Evolutionary conservation across 2,113 vertebrate genomes (phyloP).

Genomic region (Thalassarche chlororhynchos): DNA sequence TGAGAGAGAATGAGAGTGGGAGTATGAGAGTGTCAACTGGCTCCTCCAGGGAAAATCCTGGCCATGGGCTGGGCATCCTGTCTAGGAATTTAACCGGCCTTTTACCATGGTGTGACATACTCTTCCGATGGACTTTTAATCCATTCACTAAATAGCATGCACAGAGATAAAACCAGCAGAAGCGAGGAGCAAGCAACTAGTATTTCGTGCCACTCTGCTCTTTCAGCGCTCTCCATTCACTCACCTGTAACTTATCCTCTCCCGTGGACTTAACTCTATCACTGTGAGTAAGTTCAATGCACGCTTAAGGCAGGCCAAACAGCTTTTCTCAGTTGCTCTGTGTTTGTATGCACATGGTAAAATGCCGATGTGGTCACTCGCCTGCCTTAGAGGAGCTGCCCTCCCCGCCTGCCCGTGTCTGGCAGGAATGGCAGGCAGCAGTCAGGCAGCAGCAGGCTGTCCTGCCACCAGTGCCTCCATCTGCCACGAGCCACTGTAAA

Average conservation of each 20-base stretch:
- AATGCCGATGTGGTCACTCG: background rate
- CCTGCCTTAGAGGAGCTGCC: background rate
- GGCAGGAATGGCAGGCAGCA: background rate
- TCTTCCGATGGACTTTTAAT: background rate
- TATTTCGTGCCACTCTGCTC: background rate
- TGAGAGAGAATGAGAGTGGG: background rate
- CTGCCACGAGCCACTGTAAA: background rate
- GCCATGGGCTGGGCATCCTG: background rate
- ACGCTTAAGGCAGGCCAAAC: background rate
- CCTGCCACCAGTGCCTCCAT: background rate
- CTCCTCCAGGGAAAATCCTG: background rate
- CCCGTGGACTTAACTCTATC: background rate
- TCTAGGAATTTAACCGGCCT: background rate
- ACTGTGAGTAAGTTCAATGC: background rate
- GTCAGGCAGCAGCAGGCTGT: background rate
- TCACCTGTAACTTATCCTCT: background rate
- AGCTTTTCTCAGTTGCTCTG: background rate
- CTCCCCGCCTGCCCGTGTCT: rapidly evolving
- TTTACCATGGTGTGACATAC: background rate
- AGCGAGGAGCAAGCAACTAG: background rate
- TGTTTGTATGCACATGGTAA: background rate
- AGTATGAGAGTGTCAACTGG: background rate
- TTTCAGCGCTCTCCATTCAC: background rate
- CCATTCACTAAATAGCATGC: background rate
- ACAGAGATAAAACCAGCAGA: background rate